Base-by-base conservation (phyloP, 2,113 vertebrate genomes). In the Tychaedon coryphoeus region DNA sequence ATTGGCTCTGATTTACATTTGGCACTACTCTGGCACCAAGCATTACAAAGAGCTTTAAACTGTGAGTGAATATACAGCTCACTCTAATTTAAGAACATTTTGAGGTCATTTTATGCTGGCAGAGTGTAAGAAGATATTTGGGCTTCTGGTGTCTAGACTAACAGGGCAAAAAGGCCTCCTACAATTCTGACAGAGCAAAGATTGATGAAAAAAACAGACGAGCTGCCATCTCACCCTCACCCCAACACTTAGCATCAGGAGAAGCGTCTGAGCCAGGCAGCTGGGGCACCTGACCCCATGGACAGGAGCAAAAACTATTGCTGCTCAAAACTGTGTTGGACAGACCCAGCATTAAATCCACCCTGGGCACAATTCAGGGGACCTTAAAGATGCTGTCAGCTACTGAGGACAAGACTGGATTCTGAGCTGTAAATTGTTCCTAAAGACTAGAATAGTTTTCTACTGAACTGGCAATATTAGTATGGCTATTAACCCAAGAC, bases 71-170 rank as follows among this genome's bases (percentile, higher is more conserved):
- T 94, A 85, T 73, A 92, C 36, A 28, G 47, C 38, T 90, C n/a
- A 40, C 34, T 81, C 60, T 92, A 96, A 96, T 93, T 95, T 94
- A 94, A 92, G 82, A 96, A 92, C 64, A 74, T 90, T 94, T 94
- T 97, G 92, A 96, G 83, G 94, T 94, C 72, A 90, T 91, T 91
- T 92, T 86, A 67, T 74, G 40, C 72, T 77, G n/a, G 38, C 43
- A 92, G 86, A 81, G 40, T 56, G 47, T 82, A 82, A 91, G 76
- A 80, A 71, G 66, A 78, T 81, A 72, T 69, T 92, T 23, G 31
- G 85, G 42, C 38, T 94, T 90, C 73, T 92, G 34, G 33, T 87
- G 95, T 97, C 95, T 95, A 97, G 95, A 95, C 95, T 93, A 95
- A 82, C 77, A 71, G 93, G 96, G 91, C 94, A 97, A 95, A 93